phyloP scores from a whole-genome alignment of 2,113 vertebrate genomes.

The Noturus placidus region DNA sequence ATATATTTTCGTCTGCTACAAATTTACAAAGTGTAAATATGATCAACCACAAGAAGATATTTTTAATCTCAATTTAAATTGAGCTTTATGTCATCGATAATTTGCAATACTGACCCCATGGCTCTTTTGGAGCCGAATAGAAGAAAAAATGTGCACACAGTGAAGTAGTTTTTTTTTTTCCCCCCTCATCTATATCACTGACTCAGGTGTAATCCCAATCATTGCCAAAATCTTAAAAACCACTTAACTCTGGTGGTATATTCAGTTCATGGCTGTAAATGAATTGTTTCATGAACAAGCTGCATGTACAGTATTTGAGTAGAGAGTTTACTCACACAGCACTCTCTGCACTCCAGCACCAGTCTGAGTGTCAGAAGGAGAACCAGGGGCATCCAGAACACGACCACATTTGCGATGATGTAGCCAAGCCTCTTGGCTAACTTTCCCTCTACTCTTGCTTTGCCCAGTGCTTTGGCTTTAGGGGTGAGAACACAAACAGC shows the following conservation, averaged over 20 bases:
- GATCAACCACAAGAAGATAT: no score
- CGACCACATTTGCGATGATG: conserved; percentile 62
- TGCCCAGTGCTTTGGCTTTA: conserved; percentile 56
- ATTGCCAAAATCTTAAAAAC: no score
- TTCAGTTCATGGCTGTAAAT: not conserved
- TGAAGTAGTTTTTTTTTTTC: no score
- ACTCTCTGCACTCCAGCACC: conserved; percentile 35
- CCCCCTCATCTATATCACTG: no score
- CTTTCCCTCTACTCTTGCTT: conserved; percentile 63
- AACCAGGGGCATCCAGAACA: conserved; percentile 68
- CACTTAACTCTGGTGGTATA: not conserved
- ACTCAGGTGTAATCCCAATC: no score
- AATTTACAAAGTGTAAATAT: no score
- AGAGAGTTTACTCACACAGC: conserved; percentile 55
- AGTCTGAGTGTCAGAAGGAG: conserved; percentile 56
- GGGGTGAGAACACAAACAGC: conserved; percentile 65
- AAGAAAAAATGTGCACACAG: no score
- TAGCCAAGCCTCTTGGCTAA: conserved; percentile 68
- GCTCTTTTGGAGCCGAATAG: no score
- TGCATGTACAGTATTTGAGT: not conserved
- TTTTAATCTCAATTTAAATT: no score
- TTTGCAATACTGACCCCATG: no score
- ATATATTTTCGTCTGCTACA: not conserved
- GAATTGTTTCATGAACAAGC: not conserved
- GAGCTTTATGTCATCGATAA: no score